A percentile compares a stretch with the other conserved stretches of the same genome.
Conservation (phyloP, 1,140 invertebrate genomes). For the Cataglyphis hispanica region DNA sequence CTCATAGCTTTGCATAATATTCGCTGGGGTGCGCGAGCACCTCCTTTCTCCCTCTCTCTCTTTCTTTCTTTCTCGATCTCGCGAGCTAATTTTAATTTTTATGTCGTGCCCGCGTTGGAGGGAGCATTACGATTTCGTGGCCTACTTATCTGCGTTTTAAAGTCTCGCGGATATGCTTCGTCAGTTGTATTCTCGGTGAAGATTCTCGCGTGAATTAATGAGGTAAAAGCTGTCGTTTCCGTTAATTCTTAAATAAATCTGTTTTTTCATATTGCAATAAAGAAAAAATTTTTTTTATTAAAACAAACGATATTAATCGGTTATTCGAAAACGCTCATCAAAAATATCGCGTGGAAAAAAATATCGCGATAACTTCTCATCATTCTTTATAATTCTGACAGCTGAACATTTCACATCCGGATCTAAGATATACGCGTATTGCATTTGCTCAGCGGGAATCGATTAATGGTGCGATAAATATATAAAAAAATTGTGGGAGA, state of each 20-base stretch:
- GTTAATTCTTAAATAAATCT: not conserved
- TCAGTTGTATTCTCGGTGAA: constrained; percentile 10
- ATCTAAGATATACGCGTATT: not conserved
- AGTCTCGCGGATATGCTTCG: constrained; percentile 32
- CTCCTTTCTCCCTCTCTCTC: not conserved
- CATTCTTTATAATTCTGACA: not conserved
- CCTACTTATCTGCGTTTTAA: constrained; percentile 83
- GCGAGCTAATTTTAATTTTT: constrained; percentile 87
- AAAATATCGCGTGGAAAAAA: constrained; percentile 1
- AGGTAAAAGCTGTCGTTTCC: not conserved
- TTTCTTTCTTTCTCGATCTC: not conserved
- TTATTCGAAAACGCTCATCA: not conserved
- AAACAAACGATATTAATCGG: not conserved
- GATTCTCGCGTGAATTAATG: not conserved
- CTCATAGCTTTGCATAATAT: constrained; percentile 87
- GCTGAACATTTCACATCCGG: not conserved
- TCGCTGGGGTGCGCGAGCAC: constrained; percentile 78
- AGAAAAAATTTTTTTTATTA: not conserved
- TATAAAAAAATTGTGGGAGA: constrained; percentile 53
- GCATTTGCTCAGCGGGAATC: constrained; percentile 4
- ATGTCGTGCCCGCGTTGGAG: constrained; percentile 76
- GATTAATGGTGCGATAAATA: constrained; percentile 31
- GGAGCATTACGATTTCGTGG: constrained; percentile 82
- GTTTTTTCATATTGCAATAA: not conserved
- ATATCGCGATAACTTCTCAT: not conserved